Evolutionary conservation across 2,113 vertebrate genomes (phyloP).

Genomic region (Barnardius zonarius): DNA sequence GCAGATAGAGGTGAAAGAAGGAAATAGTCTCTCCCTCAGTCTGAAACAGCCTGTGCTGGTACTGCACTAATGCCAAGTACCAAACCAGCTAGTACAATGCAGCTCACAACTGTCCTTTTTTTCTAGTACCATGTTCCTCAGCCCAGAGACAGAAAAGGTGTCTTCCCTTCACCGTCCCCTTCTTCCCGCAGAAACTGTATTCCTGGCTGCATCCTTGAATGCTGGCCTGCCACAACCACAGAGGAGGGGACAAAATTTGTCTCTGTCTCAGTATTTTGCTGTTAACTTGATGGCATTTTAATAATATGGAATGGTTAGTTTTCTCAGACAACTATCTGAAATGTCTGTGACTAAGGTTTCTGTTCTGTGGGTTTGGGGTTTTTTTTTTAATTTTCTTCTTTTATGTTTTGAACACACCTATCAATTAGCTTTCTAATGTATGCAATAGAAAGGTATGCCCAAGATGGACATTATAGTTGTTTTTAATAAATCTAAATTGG

Average conservation of each 20-base stretch:
- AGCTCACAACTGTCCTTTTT: background rate
- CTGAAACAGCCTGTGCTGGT: background rate
- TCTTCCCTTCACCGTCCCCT: background rate
- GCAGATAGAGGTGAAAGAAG: background rate
- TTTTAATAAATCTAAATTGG: background rate
- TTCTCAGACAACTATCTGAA: background rate
- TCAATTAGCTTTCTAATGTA: background rate
- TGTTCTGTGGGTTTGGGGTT: background rate
- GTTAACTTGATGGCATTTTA: conserved; percentile 29
- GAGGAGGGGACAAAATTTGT: background rate
- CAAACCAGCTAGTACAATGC: background rate
- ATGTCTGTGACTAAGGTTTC: background rate
- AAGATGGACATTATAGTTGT: background rate
- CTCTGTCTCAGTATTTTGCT: background rate
- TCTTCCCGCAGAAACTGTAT: background rate
- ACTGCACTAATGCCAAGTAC: background rate
- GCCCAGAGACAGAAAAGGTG: conserved; percentile 20
- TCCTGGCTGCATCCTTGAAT: background rate
- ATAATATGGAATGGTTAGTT: conserved; percentile 17
- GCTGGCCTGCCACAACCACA: conserved; percentile 9
- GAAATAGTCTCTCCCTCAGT: background rate
- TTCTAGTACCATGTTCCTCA: background rate
- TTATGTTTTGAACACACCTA: background rate
- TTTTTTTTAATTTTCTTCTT: background rate
- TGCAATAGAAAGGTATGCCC: background rate